phyloP scores from a whole-genome alignment of 2,888 invertebrate genomes.

The Scaeva pyrastri region DNA sequence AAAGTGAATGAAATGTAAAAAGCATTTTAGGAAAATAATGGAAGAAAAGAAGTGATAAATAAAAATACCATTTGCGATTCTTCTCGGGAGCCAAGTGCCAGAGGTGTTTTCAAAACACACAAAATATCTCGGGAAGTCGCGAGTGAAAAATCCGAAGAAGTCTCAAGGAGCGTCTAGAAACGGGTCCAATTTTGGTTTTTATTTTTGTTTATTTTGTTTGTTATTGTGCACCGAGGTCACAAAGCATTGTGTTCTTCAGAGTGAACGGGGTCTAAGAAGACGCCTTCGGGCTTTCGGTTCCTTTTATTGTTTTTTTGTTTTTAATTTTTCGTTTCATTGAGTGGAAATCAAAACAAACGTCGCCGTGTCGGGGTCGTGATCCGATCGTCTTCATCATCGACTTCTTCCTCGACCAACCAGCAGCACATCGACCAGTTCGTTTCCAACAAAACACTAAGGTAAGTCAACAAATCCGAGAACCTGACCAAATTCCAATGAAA shows the following conservation, averaged over 20 bases:
- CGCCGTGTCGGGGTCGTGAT: slow-evolving; percentile 4
- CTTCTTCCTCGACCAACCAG: background rate
- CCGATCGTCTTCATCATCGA: too few relatives aligned
- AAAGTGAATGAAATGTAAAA: slow-evolving; percentile 35
- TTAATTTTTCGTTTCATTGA: slow-evolving; percentile 33
- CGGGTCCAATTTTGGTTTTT: background rate
- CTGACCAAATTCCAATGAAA: slow-evolving; percentile 51
- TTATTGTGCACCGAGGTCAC: slow-evolving; percentile 47
- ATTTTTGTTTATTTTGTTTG: slow-evolving; percentile 60
- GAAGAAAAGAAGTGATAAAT: slow-evolving; percentile 41
- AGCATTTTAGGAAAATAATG: background rate
- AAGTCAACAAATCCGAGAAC: slow-evolving; percentile 43
- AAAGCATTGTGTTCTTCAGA: background rate
- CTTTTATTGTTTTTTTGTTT: slow-evolving; percentile 8
- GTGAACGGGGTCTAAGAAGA: slow-evolving; percentile 9
- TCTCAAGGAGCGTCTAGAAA: background rate
- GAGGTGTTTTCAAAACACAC: slow-evolving; percentile 2
- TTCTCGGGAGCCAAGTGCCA: slow-evolving; percentile 46
- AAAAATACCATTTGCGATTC: slow-evolving; percentile 38
- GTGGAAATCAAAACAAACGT: slow-evolving; percentile 73
- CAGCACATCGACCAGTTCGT: background rate
- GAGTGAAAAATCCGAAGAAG: background rate
- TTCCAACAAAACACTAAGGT: slow-evolving; percentile 48
- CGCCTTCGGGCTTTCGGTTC: slow-evolving; percentile 38
- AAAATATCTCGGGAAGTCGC: background rate